These are phyloP conservation scores for Hirtodrosophila histrioides DNA, from an alignment of 2,888 invertebrate genomes.

Conservation along the genomic window DNA sequence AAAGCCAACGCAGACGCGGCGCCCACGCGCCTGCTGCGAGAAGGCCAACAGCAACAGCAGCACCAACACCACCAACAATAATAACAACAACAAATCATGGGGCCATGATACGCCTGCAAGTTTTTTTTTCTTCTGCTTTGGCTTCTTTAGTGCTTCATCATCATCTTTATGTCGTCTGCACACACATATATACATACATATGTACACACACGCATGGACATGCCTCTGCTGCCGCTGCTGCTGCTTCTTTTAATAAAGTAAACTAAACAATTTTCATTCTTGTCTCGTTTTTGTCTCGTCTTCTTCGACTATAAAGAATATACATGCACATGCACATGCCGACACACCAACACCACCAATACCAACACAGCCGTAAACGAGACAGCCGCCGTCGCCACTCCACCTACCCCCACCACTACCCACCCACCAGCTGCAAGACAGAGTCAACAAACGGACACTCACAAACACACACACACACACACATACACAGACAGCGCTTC, in stretches of 20 bases:
- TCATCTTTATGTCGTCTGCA: constrained; percentile 65
- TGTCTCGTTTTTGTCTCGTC: constrained; percentile 78
- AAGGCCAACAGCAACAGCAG: constrained; percentile 52
- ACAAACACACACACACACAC: constrained; percentile 51
- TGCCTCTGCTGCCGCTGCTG: constrained; percentile 36
- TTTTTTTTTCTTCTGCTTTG: constrained; percentile 45
- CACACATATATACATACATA: constrained; percentile 17
- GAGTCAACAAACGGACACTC: constrained; percentile 78
- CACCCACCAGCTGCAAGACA: constrained; percentile 52
- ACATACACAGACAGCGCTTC: constrained; percentile 31
- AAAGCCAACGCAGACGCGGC: constrained; percentile 71
- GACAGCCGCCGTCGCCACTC: constrained; percentile 22
- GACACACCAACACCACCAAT: constrained; percentile 20
- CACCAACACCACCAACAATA: constrained; percentile 16
- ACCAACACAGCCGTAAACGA: constrained; percentile 20
- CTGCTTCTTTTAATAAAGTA: constrained; percentile 76
- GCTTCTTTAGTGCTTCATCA: constrained; percentile 65
- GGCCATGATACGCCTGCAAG: constrained; percentile 44
- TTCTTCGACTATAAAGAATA: constrained; percentile 57
- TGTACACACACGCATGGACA: constrained; percentile 35
- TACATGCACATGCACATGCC: constrained; percentile 37
- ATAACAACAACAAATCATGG: constrained; percentile 34
- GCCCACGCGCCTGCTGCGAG: constrained; percentile 55
- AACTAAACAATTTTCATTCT: constrained; percentile 81
- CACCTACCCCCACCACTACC: constrained; percentile 39